Evolutionary conservation across 2,888 invertebrate genomes (phyloP), one percentile per base, ranked within the genome.

Genomic region (Chaitophorus viminalis): DNA sequence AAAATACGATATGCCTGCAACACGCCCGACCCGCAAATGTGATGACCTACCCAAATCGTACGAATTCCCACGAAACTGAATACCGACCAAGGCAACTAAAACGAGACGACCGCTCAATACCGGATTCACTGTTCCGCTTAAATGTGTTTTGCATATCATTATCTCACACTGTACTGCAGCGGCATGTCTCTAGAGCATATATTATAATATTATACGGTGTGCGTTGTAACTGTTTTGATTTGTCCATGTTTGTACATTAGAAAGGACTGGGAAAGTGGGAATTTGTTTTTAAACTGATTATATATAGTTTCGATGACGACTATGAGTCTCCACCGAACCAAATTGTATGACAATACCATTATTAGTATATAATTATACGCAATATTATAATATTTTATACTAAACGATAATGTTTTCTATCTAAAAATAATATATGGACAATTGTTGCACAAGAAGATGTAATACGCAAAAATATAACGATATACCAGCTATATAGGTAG

Each of bases 1-100:
- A 36, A 46, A 82, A 72, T 8, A 33, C 52, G 46, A 81, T 68
- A 68, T 70, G 46, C 68, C 31, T 68, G 5, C 14, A 33, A 82
- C 82, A 74, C 74, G 82, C 25, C 33, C 72, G n/a, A 54, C 54
- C 82, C 5, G 82, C 29, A n/a, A 82, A 68, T 25, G 11, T 25
- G 60, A 75, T 25, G 83, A 83, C 83, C 74, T 76, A 65, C 39
- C 83, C 65, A 83, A 75, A 83, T 83, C 25, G 83, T 39, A 60
- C 60, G 74, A 29, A 75, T 83, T 83, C 74, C 65, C 75, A 75
- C 83, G 83, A 8, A 29, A 25, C 18, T 31, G 39, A 82, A 82
- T 72, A 82, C 11, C 72, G 18, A 52, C 52, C 72, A n/a, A 72
- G 52, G 52, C 72, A 68, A n/a, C 25, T n/a, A 6, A 17, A n/a